Conservation (phyloP, 2,797 vertebrate genomes). For the Australoheros facetus region DNA sequence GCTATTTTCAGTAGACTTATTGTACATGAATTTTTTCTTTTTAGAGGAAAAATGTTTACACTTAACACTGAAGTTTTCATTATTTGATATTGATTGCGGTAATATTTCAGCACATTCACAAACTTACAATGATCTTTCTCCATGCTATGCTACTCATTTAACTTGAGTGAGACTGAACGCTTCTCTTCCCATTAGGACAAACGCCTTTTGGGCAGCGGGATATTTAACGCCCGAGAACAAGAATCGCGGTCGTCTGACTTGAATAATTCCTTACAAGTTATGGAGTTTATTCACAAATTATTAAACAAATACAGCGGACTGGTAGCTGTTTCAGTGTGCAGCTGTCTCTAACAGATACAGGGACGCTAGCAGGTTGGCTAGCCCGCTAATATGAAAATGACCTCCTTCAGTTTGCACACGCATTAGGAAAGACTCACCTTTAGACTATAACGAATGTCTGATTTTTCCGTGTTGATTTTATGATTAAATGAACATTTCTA, state of each 20-base stretch:
- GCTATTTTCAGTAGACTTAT: not conserved
- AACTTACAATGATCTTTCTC: not conserved
- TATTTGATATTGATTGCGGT: not conserved
- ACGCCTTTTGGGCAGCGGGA: not conserved
- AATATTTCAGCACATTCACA: not conserved
- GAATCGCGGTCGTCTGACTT: not conserved
- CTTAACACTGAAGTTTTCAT: accelerated
- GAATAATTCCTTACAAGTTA: not conserved
- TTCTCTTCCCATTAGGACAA: not conserved
- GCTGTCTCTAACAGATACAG: not conserved
- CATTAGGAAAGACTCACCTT: not conserved
- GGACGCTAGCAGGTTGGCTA: not conserved
- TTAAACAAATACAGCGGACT: too few relatives aligned
- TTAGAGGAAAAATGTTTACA: accelerated
- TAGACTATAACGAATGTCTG: accelerated
- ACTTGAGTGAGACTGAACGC: not conserved
- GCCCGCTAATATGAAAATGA: not conserved
- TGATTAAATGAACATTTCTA: not conserved
- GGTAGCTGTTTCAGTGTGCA: too few relatives aligned
- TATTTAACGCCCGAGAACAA: not conserved
- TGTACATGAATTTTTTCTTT: not conserved
- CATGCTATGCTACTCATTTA: not conserved
- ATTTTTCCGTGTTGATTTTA: accelerated
- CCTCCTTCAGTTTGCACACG: not conserved
- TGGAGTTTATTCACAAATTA: accelerated